Conservation (phyloP, 2,113 vertebrate genomes). For the Python bivittatus region DNA sequence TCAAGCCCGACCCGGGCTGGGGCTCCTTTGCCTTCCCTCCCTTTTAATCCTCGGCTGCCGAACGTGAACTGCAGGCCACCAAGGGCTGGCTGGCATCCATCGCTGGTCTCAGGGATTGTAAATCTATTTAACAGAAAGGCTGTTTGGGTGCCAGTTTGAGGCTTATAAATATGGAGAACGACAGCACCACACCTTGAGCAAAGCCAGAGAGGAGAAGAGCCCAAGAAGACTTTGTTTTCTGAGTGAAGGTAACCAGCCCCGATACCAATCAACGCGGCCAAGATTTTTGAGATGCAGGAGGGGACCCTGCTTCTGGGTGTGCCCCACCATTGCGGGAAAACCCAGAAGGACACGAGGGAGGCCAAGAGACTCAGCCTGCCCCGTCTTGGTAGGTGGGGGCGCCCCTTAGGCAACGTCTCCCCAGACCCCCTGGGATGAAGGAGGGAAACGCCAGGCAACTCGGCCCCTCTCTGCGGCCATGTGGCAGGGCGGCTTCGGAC, state of each 20-base stretch:
- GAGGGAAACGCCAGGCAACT: no score
- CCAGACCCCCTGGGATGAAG: background rate
- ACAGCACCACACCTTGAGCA: conserved; percentile 31
- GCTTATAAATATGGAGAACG: conserved; percentile 44
- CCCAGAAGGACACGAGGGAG: background rate
- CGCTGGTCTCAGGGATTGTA: fast-evolving
- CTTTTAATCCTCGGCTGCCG: background rate
- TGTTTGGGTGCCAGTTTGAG: background rate
- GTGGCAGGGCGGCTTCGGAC: background rate
- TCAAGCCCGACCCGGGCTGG: background rate
- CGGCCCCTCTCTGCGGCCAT: background rate
- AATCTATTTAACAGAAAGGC: conserved; percentile 14
- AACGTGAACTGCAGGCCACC: background rate
- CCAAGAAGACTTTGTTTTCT: conserved; percentile 29
- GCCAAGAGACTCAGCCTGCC: no score
- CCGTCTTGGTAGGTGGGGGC: no score
- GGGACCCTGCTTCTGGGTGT: background rate
- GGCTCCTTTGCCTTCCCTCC: background rate
- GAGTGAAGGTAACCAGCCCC: background rate
- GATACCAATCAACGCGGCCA: background rate
- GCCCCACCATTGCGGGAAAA: background rate
- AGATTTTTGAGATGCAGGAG: background rate
- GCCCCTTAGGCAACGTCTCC: background rate
- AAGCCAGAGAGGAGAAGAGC: background rate
- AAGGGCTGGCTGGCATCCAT: conserved; percentile 11